phyloP scores from a whole-genome alignment of 2,888 invertebrate genomes.

The Malacosoma neustria region DNA sequence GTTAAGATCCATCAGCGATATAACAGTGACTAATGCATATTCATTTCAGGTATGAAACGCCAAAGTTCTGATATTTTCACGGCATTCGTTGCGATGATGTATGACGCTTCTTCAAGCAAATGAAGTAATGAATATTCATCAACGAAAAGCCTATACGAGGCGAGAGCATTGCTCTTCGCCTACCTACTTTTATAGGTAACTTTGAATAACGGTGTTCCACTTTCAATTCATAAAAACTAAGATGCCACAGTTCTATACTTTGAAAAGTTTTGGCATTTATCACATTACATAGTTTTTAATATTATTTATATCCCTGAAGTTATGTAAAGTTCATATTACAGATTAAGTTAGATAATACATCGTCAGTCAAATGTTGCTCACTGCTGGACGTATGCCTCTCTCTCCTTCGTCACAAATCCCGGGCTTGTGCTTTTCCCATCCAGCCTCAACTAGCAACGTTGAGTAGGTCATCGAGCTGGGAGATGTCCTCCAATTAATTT shows the following conservation, averaged over 20 bases:
- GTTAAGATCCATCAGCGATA: conserved; percentile 5
- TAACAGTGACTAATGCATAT: conserved; percentile 27
- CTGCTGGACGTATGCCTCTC: no score
- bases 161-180: conserved; percentile 33
- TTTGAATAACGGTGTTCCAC: conserved; percentile 14
- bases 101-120: conserved; percentile 57
- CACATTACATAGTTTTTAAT: no score
- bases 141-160: conserved; percentile 38
- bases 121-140: conserved; percentile 59
- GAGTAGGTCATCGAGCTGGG: no score
- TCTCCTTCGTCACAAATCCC: no score
- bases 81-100: conserved; percentile 43
- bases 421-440: no score
- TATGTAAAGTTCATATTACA: no score
- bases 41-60: conserved; percentile 25
- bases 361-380: no score
- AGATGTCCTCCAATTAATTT: no score
- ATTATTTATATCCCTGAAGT: no score
- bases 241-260: neutral
- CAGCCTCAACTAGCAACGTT: no score
- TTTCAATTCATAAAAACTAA: conserved; percentile 5
- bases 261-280: no score
- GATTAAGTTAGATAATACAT: no score
- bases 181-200: conserved; percentile 28
- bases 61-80: conserved; percentile 31